Percentiles rank a stretch among this genome's conserved stretches.
These are phyloP conservation scores for Paguma larvata DNA, from an alignment of 2,797 vertebrate genomes.

Conservation along the genomic window DNA sequence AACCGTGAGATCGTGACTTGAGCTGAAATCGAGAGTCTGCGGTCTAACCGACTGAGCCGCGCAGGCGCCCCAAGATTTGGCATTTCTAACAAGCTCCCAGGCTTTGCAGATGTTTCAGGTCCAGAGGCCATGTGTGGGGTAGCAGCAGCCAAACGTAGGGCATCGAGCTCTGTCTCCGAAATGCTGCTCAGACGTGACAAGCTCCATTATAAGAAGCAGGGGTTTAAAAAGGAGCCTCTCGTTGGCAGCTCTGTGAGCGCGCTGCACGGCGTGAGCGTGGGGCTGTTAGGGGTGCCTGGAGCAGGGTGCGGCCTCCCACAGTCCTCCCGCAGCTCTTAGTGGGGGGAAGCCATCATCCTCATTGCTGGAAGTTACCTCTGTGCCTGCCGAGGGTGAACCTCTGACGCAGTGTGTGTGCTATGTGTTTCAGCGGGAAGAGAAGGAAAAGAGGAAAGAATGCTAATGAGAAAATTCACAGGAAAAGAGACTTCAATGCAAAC, in stretches of 20 bases:
- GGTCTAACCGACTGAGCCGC: background rate
- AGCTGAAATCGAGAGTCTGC: background rate
- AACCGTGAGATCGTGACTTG: background rate
- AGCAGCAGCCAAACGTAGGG: background rate
- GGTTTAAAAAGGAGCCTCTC: background rate
- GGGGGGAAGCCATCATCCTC: background rate
- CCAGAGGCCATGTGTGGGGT: background rate
- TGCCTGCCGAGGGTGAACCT: background rate
- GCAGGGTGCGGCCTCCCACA: background rate
- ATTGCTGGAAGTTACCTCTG: background rate
- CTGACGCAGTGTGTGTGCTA: background rate
- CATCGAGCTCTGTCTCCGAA: background rate
- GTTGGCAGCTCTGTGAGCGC: background rate
- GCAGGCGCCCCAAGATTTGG: background rate
- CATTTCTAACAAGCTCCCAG: background rate
- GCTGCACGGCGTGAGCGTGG: accelerated
- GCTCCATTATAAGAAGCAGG: background rate
- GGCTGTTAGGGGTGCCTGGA: background rate
- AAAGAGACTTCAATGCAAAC: background rate
- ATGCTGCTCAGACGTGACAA: background rate
- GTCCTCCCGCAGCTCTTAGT: background rate
- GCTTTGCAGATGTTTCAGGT: background rate
- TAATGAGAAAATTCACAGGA: background rate
- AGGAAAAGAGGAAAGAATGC: background rate
- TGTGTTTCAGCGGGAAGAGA: background rate